A percentile compares a stretch with the other conserved stretches of the same genome.
phyloP scores from a whole-genome alignment of 2,888 invertebrate genomes.

The Acanthosepion esculentum region DNA sequence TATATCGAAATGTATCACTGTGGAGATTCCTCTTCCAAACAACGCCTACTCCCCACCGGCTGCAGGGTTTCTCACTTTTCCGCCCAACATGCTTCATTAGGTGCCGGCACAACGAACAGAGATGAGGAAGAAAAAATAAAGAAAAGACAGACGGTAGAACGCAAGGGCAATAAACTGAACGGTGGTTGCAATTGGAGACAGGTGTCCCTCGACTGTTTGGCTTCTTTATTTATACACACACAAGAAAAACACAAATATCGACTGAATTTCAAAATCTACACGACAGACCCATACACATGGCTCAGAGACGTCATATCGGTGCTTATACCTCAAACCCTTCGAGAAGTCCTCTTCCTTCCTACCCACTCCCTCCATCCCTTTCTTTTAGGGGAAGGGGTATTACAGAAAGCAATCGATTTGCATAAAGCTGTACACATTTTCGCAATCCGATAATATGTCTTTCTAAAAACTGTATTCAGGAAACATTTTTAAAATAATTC shows the following conservation, averaged over 20 bases:
- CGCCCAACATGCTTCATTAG: conserved; percentile 11
- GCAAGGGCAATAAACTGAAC: neutral
- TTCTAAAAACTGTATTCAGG: no score
- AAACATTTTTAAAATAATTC: no score
- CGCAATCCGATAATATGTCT: no score
- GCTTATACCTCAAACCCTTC: neutral
- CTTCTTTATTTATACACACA: neutral
- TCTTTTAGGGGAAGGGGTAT: no score
- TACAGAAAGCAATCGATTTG: no score
- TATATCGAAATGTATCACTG: neutral
- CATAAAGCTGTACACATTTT: no score
- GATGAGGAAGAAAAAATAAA: neutral
- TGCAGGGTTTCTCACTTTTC: neutral
- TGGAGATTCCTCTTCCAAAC: neutral
- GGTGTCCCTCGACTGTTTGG: neutral
- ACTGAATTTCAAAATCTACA: neutral
- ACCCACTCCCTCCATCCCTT: no score
- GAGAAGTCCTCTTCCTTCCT: no score
- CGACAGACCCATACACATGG: neutral
- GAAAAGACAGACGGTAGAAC: neutral
- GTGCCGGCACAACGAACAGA: conserved; percentile 7
- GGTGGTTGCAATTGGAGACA: conserved; percentile 21
- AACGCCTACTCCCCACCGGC: neutral
- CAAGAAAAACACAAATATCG: neutral
- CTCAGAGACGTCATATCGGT: neutral